Base-by-base conservation (phyloP, 2,888 invertebrate genomes). In the Himalopsyche anomala region DNA sequence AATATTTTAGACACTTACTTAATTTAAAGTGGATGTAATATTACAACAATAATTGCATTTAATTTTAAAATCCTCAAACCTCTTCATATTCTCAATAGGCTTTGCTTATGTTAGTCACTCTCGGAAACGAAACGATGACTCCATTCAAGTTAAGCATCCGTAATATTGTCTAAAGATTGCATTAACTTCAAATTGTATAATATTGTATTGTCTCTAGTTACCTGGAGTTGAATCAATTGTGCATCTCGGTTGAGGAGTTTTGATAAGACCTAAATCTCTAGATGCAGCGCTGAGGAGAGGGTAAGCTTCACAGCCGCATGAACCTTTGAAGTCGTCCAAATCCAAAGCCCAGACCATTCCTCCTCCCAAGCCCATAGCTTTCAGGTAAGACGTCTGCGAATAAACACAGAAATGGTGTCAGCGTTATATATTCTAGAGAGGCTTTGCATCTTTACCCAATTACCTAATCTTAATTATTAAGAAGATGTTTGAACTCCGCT, bases 271-370 rank as follows among this genome's bases (percentile, higher is more conserved):
- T 17, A 88, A 82, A 62, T 86, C 87, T 42, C 88, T 74, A 8
- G 87, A 86, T n/a, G 88, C 88, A 6, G 88, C 96, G 87, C 94
- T 94, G 2, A 98, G 91, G 54, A 98, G 91, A 0, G 98, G 98
- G 90, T 96, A 96, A 38, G 95, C 94, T 89, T 97, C 98, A 90
- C 98, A 98, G 11, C 94, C 95, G 89, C 98, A 98, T 85, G 94
- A 92, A 89, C 97, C 96, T 88, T 95, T 95, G 90, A 98, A 98
- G 91, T 98, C 98, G 90, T 98, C 98, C 85, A 98, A 92, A 91
- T 98, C 98, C 17, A 98, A 92, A 0, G 98, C 96, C 98, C 98
- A 98, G 38, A 97, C 95, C 97, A 98, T 98, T 74, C 96, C 96
- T 55, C 98, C 98, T 19, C 96, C 98, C 5, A 98, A 92, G 0